Evolutionary conservation across 1,140 invertebrate genomes (phyloP), one percentile per base, ranked within the genome.

Genomic region (Drosophila kohkoa): DNA sequence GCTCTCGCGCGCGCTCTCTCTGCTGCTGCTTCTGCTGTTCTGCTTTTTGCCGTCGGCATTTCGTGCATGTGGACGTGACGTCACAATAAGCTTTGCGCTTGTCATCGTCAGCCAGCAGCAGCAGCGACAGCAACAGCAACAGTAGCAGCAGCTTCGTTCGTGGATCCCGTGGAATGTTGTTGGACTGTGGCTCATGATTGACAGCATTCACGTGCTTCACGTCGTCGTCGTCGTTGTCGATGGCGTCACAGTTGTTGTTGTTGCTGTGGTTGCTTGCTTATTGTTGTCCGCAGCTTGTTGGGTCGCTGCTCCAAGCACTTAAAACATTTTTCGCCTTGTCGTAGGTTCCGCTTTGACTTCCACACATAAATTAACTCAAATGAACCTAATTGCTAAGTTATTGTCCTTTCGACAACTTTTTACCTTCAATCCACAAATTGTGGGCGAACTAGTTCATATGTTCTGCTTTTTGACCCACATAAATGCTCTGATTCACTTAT

Each of bases 171-270:
- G 70, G 41, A 66, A 54, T 25, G 63, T 68, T 65, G 54, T 25
- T 67, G 55, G 49, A 66, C 67, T 54, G 71, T 41, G 73, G 73
- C 81, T 67, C 69, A 63, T 88, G 85, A 88, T 88, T 88, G 85
- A 88, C 85, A 90, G 85, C 85, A 81, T 81, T 88, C 85, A 88
- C 85, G 85, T 88, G 85, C 85, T 85, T 62, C 86, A 89, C 81
- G 74, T 85, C 83, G 68, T 63, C 74, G 48, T 25, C 25, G 65
- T 20, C 41, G 66, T 38, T 11, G 66, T 48, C 52, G 79, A 16
- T 66, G 62, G 64, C 51, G 54, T 43, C 25, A 32, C n/a, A 41
- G 58, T 54, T 64, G 25, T 57, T 54, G 35, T 49, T 55, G 43
- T 15, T 46, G 35, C 8, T 43, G 48, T 38, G 45, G 51, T 38